Base-by-base conservation (phyloP, 2,888 invertebrate genomes). In the Heliothis peltigera region DNA sequence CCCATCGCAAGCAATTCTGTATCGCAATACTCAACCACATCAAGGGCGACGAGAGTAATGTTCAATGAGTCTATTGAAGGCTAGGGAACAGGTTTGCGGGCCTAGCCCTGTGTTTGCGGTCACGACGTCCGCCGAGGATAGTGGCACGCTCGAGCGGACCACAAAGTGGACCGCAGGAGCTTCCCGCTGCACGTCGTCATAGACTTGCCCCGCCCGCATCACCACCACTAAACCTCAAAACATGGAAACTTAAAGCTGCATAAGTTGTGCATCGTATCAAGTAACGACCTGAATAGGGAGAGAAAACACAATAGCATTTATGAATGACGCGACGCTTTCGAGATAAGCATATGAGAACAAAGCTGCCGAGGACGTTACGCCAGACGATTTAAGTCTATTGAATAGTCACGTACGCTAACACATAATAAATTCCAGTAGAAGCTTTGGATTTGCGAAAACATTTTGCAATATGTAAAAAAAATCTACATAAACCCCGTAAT, bases 81-180 rank as follows among this genome's bases (percentile, higher is more conserved):
- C 80, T 78, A 86, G 81, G 76, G 86, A 92, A 93, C 93, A 84
- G 92, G 92, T 93, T 92, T 87, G 84, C 86, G 75, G 69, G 87
- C 83, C 84, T 82, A 81, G 84, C 73, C 80, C 85, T 81, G 82
- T 87, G 91, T 90, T 90, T 93, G 92, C 89, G 94, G 94, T 93
- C 88, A 84, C 89, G 86, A 84, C 86, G 82, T 77, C 80, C 82
- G 86, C 79, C 80, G 86, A 84, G 79, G 87, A 85, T 85, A 84
- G 86, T 84, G 84, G 86, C 84, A 89, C 88, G 89, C 88, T 88
- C 84, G 87, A 86, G 66, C 83, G 89, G 75, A 89, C 88, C 91
- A 89, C 92, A 91, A 92, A 93, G 89, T 86, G 83, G 80, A 86
- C 88, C 90, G 89, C 89, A 84, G 77, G 79, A 85, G 76, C 67